Base-by-base conservation (phyloP, 2,113 vertebrate species). In the Pipra filicauda region DNA sequence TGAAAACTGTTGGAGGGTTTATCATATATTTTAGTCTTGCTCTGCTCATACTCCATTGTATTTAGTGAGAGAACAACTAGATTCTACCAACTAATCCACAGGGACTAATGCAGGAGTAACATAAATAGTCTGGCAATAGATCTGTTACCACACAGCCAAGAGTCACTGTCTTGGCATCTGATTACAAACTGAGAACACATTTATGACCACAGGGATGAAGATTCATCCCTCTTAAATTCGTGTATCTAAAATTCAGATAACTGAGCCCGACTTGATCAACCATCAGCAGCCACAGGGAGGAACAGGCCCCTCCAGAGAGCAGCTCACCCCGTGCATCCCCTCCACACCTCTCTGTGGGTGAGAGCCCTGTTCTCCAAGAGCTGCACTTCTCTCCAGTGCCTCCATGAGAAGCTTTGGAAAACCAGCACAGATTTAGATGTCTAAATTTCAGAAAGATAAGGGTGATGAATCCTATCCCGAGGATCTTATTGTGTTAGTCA, bases 241-340 rank as follows among this genome's bases (percentile, higher is more conserved):
- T 33, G 15, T 30, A 51, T 43, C 44, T 74, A 51, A 64, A 31
- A 33, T 21, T 49, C 3, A 85, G 27, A 0, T 18, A 70, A 30
- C 33, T 33, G 57, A 91, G 39, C 11, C 61, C 51, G 65, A 19
- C 55, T 2, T 49, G 80, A 85, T 64, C 26, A 67, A 18, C 5
- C 62, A 51, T 5, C 39, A 67, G 3, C 3, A 73, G 55, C 26
- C 46, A 19, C 0, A 4, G 41, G 44, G 54, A 79, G 26, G 57
- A 79, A 44, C 2, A 31, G 52, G 44, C 37, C 28, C 20, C 31
- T 76, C 44, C 78, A 66, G 69, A 88, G 39, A 62, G 26, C 0
- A 4, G 6, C 16, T 71, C 51, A 15, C 6, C 12, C 3, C 0
- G 5, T 5, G 22, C 2, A 15, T 5, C 66, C 54, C 30, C 46